Evolutionary conservation across 2,888 invertebrate species (phyloP).

Genomic region (Meloe dianella): DNA sequence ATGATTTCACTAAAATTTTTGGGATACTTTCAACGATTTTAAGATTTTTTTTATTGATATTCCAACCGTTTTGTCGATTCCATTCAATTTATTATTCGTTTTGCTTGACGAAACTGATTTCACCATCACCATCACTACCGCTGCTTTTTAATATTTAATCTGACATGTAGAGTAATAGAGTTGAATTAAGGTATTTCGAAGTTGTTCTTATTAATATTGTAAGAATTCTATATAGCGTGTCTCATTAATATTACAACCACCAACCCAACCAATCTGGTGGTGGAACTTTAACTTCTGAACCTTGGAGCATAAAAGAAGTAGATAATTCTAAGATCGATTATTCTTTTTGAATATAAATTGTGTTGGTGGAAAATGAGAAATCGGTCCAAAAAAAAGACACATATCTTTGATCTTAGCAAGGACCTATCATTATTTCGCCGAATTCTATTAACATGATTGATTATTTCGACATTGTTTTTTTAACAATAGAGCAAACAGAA

Average conservation of each 20-base stretch:
- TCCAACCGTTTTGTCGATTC: not conserved
- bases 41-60: not conserved
- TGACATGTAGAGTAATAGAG: not conserved
- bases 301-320: not conserved
- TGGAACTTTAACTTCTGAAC: not conserved
- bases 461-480: not conserved
- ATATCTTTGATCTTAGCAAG: not conserved
- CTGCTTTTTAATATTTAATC: not conserved
- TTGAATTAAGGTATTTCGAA: not conserved
- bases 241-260: not conserved
- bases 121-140: not conserved
- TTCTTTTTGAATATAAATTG: not conserved
- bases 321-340: not conserved
- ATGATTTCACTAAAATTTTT: not conserved
- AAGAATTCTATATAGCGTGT: not conserved
- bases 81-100: not conserved
- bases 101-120: not conserved
- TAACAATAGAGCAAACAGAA: not conserved
- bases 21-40: not conserved
- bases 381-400: not conserved
- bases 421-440: not conserved
- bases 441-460: not conserved
- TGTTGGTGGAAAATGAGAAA: not conserved
- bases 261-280: not conserved
- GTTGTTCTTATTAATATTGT: not conserved